These are phyloP conservation scores for Grammomys dolichurus DNA, from an alignment of 2,113 vertebrate genomes.

Conservation along the genomic window DNA sequence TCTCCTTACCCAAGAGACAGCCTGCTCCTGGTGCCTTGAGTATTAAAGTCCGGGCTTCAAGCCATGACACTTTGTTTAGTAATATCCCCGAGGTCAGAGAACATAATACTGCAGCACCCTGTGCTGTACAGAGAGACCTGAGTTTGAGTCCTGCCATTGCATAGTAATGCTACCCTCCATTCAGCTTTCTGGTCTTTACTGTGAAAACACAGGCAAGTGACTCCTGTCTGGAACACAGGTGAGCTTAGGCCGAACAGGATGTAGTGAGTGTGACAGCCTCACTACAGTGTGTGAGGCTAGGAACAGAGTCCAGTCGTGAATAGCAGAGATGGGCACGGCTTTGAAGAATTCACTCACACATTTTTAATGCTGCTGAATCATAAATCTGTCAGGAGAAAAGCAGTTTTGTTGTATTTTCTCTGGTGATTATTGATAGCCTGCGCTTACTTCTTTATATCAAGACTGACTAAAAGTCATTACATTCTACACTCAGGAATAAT, in stretches of 20 bases:
- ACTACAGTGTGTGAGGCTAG: not conserved
- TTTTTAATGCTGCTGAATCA: not conserved
- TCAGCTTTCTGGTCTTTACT: not conserved
- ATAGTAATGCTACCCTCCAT: not conserved
- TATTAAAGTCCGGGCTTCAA: not conserved
- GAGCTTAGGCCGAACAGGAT: fast-evolving
- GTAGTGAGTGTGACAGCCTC: too few relatives aligned
- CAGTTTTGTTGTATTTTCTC: not conserved
- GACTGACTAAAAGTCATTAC: not conserved
- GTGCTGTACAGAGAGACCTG: not conserved
- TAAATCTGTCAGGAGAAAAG: not conserved
- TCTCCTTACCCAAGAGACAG: not conserved
- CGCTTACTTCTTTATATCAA: not conserved
- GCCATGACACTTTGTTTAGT: not conserved
- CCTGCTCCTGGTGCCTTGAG: not conserved
- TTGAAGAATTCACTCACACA: not conserved
- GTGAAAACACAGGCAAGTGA: fast-evolving
- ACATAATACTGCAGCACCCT: not conserved
- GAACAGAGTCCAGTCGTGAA: not conserved
- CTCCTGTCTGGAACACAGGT: fast-evolving
- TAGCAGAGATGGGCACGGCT: not conserved
- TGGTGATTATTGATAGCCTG: not conserved
- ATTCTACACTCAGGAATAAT: not conserved
- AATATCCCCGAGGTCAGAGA: not conserved
- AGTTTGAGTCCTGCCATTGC: not conserved